Evolutionary conservation across 2,888 invertebrate species (phyloP).

Genomic region (Rhamnusium bicolor): DNA sequence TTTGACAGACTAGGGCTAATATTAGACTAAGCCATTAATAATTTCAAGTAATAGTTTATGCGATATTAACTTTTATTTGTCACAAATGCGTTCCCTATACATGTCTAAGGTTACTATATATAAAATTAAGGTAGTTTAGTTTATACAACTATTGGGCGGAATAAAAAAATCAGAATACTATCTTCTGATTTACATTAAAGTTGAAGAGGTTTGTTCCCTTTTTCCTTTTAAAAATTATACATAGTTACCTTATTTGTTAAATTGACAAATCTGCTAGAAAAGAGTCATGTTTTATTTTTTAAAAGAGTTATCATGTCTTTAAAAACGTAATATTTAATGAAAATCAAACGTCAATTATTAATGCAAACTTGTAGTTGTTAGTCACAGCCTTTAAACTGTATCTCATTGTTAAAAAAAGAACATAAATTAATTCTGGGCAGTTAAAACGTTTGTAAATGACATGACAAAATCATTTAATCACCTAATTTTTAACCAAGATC

Average conservation of each 20-base stretch:
- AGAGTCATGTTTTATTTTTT: too few species aligned
- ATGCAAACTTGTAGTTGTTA: not conserved
- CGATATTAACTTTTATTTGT: not conserved
- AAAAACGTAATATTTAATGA: not conserved
- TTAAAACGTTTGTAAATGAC: not conserved
- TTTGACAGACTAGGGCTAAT: not conserved
- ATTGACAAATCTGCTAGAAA: too few species aligned
- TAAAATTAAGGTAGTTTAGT: conserved; percentile 23
- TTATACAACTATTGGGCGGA: conserved; percentile 31
- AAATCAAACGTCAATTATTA: not conserved
- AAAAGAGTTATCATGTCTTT: too few species aligned
- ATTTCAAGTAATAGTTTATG: not conserved
- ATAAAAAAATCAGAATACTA: conserved; percentile 21
- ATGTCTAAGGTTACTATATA: conserved; percentile 19
- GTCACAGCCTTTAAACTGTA: not conserved
- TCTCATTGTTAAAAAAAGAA: not conserved
- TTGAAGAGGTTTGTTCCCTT: conserved; percentile 31
- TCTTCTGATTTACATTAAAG: conserved; percentile 24
- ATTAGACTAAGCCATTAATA: too few species aligned
- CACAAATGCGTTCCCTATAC: not conserved
- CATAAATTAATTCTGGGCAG: not conserved
- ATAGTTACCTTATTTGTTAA: conserved; percentile 6
- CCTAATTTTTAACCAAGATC: too few species aligned
- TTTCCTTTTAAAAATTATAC: conserved; percentile 23
- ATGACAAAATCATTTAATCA: too few species aligned